phyloP scores from a whole-genome alignment of 2,888 invertebrate genomes.

The Coleophora deauratella region DNA sequence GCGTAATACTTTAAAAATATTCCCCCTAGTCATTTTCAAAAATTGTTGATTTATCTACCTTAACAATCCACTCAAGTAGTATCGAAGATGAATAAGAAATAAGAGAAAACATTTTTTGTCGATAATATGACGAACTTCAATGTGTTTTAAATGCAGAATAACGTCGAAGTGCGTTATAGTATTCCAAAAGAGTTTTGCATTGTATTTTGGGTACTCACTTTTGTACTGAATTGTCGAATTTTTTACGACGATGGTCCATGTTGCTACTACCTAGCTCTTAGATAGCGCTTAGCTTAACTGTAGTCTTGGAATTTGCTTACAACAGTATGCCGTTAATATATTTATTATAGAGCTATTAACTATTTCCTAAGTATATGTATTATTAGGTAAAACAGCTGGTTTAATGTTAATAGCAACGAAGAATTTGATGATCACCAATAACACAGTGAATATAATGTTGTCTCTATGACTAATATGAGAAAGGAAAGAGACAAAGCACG shows the following conservation, averaged over 20 bases:
- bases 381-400: constrained; percentile 26
- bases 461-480: no score
- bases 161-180: no score
- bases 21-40: no score
- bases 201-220: constrained; percentile 66
- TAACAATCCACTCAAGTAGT: constrained; percentile 2
- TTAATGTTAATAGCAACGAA: no score
- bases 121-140: constrained; percentile 4
- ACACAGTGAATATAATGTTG: constrained; percentile 11
- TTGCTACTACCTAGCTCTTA: constrained; percentile 48
- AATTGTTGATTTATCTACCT: no score
- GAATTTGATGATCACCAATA: no score
- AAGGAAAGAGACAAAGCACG: constrained; percentile 6
- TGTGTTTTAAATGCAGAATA: no score
- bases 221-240: constrained; percentile 57
- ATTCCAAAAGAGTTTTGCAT: constrained; percentile 32
- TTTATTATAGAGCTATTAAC: constrained; percentile 30
- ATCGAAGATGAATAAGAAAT: no score
- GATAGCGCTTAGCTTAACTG: constrained; percentile 59
- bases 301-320: constrained; percentile 44
- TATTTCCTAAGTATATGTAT: constrained; percentile 44
- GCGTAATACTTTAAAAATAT: no score
- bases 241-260: constrained; percentile 55
- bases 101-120: constrained; percentile 2
- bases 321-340: constrained; percentile 35